Evolutionary conservation across 2,888 invertebrate genomes (phyloP).

Genomic region (Antheraea yamamai): DNA sequence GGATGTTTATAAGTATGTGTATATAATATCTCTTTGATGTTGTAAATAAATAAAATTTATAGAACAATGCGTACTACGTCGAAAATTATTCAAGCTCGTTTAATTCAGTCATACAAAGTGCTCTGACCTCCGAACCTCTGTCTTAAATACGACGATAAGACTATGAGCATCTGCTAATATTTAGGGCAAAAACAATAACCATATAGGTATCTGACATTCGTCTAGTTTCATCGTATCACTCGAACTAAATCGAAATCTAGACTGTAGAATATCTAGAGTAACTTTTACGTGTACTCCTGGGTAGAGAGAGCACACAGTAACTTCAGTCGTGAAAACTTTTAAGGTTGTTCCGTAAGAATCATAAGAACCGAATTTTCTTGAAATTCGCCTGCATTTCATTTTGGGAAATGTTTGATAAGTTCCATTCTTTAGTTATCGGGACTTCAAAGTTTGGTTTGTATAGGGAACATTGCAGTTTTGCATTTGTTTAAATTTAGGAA

Average conservation of each 20-base stretch:
- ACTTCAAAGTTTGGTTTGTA: not conserved
- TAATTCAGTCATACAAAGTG: no score
- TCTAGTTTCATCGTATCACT: not conserved
- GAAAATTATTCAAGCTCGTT: no score
- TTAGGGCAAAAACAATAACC: not conserved
- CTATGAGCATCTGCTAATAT: no score
- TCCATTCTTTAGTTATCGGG: conserved; percentile 19
- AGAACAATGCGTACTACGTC: no score
- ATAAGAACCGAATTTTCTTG: conserved; percentile 37
- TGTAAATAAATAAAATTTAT: no score
- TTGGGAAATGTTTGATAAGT: conserved; percentile 32
- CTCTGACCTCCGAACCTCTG: no score
- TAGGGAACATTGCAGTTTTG: not conserved
- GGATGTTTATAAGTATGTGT: no score
- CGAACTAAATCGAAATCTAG: not conserved
- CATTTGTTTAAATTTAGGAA: not conserved
- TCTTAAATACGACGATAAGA: no score
- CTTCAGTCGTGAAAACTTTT: conserved; percentile 66
- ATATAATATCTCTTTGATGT: no score
- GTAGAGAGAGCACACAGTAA: conserved; percentile 41
- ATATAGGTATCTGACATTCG: not conserved
- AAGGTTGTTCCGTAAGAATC: conserved; percentile 53
- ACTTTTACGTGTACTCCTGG: not conserved
- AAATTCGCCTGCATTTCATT: conserved; percentile 31
- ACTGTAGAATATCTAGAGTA: not conserved